phyloP scores from a whole-genome alignment of 2,888 invertebrate genomes.

The Philhelius pedissequus region DNA sequence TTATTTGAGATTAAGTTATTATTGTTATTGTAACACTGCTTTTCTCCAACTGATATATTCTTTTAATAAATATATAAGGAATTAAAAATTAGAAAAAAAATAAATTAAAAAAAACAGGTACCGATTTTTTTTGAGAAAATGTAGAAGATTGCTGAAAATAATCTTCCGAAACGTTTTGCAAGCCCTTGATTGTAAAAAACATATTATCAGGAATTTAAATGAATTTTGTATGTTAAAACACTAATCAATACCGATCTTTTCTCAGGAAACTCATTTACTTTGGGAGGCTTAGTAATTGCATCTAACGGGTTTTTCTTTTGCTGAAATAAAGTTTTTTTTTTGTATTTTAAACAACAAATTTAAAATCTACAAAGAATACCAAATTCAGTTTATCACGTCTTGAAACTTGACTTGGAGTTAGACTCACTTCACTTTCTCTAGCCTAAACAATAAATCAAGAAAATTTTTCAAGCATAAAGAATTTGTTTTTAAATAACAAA shows the following conservation, averaged over 20 bases:
- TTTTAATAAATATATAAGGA: background rate
- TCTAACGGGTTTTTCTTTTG: conserved; percentile 75
- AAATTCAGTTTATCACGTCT: conserved; percentile 20
- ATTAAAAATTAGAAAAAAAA: background rate
- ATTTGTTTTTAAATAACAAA: background rate
- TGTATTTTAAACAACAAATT: background rate
- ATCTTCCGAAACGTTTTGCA: conserved; percentile 44
- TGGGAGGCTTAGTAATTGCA: conserved; percentile 73
- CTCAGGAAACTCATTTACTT: conserved; percentile 71
- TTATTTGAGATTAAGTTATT: conserved; percentile 39
- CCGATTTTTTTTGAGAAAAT: conserved; percentile 17
- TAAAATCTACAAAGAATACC: background rate
- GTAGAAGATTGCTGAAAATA: background rate
- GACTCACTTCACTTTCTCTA: conserved; percentile 74
- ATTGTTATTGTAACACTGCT: conserved; percentile 67
- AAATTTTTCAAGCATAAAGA: too few relatives aligned
- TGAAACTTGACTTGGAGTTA: conserved; percentile 74
- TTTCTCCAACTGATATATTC: conserved; percentile 51
- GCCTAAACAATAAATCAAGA: background rate
- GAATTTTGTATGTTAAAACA: too few relatives aligned
- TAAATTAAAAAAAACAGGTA: conserved; percentile 1
- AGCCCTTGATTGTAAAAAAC: conserved; percentile 9
- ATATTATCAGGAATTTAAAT: too few relatives aligned
- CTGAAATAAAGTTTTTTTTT: conserved; percentile 41
- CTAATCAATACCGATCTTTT: conserved; percentile 75